Evolutionary conservation across 1,140 invertebrate species (phyloP).

Genomic region (Heliconius hewitsoni): DNA sequence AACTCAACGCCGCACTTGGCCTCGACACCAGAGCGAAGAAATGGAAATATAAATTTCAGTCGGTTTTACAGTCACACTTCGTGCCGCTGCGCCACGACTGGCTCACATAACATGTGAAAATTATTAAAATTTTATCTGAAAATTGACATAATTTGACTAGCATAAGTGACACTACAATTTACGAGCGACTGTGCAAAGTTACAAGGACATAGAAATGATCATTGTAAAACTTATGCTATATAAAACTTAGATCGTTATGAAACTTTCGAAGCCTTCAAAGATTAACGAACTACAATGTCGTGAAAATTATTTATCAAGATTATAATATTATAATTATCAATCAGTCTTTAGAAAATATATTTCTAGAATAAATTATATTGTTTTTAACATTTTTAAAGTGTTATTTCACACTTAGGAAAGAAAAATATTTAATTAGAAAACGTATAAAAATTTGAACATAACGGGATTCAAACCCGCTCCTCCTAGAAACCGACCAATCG

Average conservation of each 20-base stretch:
- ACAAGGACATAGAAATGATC: neutral
- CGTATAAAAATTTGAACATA: too few relatives aligned
- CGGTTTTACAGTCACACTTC: too few relatives aligned
- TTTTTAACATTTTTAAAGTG: too few relatives aligned
- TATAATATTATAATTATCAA: neutral
- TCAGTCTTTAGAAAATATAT: neutral
- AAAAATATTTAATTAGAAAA: too few relatives aligned
- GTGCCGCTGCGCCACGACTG: too few relatives aligned
- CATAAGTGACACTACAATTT: neutral
- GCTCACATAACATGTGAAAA: too few relatives aligned
- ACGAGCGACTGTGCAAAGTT: neutral
- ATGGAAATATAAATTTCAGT: too few relatives aligned
- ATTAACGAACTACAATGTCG: neutral
- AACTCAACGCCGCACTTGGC: too few relatives aligned
- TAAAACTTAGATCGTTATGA: neutral
- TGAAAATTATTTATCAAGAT: neutral
- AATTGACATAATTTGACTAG: neutral
- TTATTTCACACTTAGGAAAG: too few relatives aligned
- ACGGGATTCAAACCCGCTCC: too few relatives aligned
- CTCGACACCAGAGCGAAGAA: too few relatives aligned
- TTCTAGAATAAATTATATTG: neutral
- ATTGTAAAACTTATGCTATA: neutral
- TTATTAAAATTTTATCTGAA: neutral
- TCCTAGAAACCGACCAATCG: too few relatives aligned
- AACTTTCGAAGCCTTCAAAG: neutral